Evolutionary conservation across 2,113 vertebrate species (phyloP).

Genomic region (Cyanoramphus novaezelandiae): DNA sequence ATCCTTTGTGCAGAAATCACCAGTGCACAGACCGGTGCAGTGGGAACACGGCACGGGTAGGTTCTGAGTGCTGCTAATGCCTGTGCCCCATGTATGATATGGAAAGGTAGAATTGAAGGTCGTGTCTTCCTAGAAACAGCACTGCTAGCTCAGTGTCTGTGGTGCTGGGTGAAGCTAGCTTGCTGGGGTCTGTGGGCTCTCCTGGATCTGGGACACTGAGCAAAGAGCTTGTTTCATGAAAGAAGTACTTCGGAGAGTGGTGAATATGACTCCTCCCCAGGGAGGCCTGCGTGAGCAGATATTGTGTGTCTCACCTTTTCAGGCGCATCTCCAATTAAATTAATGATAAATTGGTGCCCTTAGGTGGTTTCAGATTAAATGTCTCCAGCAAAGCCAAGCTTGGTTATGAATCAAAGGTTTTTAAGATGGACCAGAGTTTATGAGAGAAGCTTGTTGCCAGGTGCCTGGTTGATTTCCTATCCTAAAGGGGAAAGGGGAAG

Average conservation of each 20-base stretch:
- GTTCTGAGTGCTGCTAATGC: background rate
- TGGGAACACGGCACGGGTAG: background rate
- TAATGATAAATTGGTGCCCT: conserved; percentile 45
- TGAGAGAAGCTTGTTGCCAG: background rate
- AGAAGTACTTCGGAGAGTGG: background rate
- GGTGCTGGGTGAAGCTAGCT: background rate
- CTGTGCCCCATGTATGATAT: accelerated
- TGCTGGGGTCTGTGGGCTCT: background rate
- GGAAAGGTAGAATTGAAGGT: background rate
- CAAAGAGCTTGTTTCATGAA: background rate
- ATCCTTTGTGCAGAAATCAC: background rate
- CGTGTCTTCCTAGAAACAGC: background rate
- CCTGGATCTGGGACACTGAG: background rate
- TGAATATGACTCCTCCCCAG: conserved; percentile 43
- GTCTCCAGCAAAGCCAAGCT: background rate
- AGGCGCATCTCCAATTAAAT: conserved; percentile 53
- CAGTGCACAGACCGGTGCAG: background rate
- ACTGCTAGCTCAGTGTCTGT: background rate
- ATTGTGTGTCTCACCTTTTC: conserved; percentile 36
- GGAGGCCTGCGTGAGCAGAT: conserved; percentile 20
- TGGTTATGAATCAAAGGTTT: conserved; percentile 31
- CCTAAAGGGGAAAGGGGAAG: background rate
- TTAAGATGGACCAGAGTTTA: conserved; percentile 18
- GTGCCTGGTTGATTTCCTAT: background rate
- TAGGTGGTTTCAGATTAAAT: conserved; percentile 53